Percentiles rank a stretch among this genome's conserved stretches.
Conservation (phyloP, 2,113 vertebrate genomes). For the Setophaga kirtlandii region DNA sequence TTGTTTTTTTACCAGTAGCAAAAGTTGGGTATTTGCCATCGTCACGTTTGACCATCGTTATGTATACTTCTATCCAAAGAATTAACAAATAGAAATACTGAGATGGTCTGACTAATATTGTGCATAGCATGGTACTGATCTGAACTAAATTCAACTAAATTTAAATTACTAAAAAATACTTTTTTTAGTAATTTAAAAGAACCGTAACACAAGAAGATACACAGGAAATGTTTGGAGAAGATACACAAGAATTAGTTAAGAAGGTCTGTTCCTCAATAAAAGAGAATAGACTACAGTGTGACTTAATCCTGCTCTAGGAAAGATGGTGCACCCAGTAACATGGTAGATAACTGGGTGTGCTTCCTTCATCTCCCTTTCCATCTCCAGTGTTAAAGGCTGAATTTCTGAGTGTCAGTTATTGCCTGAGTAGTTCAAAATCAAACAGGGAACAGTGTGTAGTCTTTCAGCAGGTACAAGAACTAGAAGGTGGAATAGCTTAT, state of each 20-base stretch:
- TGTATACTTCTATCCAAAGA: not conserved
- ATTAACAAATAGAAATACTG: not conserved
- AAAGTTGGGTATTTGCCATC: not conserved
- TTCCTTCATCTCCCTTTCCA: not conserved
- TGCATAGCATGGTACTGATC: not conserved
- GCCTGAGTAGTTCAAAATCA: not conserved
- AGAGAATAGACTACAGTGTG: not conserved
- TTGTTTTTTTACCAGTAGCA: not conserved
- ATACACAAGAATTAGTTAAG: not conserved
- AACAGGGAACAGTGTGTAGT: not conserved
- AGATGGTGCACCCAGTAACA: rapidly evolving
- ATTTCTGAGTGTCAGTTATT: not conserved
- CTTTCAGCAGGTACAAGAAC: not conserved
- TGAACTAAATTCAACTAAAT: not conserved
- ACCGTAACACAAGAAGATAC: not conserved
- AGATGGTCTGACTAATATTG: not conserved
- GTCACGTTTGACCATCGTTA: not conserved
- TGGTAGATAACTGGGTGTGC: not conserved
- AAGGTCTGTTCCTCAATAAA: not conserved
- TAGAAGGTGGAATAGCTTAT: not conserved
- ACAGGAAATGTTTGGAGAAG: not conserved
- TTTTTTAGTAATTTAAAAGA: not conserved
- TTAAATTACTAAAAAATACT: too few species aligned
- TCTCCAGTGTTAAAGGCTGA: not conserved
- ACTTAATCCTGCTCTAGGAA: not conserved